These are phyloP conservation scores for Ficedula albicollis DNA, from an alignment of 2,797 vertebrate genomes.

Conservation along the genomic window DNA sequence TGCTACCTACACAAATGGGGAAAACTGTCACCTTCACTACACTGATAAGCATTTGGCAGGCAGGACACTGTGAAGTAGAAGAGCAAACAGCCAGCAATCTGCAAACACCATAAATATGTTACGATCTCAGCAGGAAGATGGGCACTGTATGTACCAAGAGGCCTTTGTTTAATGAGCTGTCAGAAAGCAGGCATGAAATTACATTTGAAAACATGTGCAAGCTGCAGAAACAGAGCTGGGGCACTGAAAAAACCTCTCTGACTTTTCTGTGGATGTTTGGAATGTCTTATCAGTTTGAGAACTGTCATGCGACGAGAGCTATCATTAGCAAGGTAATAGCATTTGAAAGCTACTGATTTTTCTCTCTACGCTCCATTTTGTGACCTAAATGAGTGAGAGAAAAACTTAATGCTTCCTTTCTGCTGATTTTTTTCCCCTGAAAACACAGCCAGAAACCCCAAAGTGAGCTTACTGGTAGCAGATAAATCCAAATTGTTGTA, in stretches of 20 bases:
- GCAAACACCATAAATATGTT: constrained; percentile 82
- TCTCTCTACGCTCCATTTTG: constrained; percentile 68
- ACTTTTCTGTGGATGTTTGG: constrained; percentile 67
- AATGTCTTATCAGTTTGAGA: constrained; percentile 77
- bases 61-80: constrained; percentile 76
- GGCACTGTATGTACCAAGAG: constrained; percentile 80
- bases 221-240: constrained; percentile 72
- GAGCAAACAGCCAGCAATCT: constrained; percentile 81
- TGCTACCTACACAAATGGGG: constrained; percentile 79
- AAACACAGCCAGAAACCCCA: constrained; percentile 38
- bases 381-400: constrained; percentile 68
- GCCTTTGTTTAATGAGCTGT: constrained; percentile 86
- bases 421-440: constrained; percentile 48
- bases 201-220: constrained; percentile 82
- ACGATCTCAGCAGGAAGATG: constrained; percentile 78
- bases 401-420: constrained; percentile 48
- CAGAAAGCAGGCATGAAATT: constrained; percentile 83
- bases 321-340: constrained; percentile 80
- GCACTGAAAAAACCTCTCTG: constrained; percentile 71
- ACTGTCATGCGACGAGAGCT: constrained; percentile 72
- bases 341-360: constrained; percentile 77
- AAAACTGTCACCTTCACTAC: constrained; percentile 78
- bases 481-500: constrained; percentile 8
- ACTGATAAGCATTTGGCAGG: constrained; percentile 85
- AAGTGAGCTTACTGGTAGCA: not conserved